These are phyloP conservation scores for Mizuhopecten yessoensis DNA, from an alignment of 1,140 invertebrate genomes.

Conservation along the genomic window DNA sequence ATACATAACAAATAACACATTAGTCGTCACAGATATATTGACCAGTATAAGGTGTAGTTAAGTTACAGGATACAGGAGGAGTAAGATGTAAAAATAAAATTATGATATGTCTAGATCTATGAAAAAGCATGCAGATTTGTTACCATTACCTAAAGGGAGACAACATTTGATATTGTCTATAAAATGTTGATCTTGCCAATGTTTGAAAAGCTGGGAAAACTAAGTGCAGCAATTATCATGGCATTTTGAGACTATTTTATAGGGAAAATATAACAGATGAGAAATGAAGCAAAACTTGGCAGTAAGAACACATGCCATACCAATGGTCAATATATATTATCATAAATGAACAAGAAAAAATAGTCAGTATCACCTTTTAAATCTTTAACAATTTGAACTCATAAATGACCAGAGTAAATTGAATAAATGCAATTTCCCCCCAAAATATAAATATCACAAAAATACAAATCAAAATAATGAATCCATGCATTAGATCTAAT, in stretches of 20 bases:
- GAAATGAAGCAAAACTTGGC: not conserved
- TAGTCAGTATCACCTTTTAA: not conserved
- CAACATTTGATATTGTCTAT: not conserved
- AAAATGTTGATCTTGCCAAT: not conserved
- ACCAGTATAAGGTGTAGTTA: not conserved
- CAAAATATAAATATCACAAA: conserved; percentile 35
- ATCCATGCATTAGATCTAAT: not conserved
- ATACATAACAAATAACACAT: not conserved
- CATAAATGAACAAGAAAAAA: not conserved
- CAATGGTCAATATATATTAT: not conserved
- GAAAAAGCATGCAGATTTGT: conserved; percentile 6
- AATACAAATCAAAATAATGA: not conserved
- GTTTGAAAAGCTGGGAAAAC: not conserved
- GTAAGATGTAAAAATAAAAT: not conserved
- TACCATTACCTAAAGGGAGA: conserved; percentile 8
- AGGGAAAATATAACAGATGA: not conserved
- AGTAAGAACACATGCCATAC: not conserved
- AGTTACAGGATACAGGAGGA: not conserved
- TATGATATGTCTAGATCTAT: conserved; percentile 39
- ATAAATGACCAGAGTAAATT: not conserved
- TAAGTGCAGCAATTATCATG: not conserved
- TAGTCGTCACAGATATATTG: not conserved
- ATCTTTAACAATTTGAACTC: not conserved
- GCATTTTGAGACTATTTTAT: not conserved
- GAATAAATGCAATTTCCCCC: not conserved